Base-by-base conservation (phyloP, 92 coral and sea anemone species). In the Epizoanthus scotinus region DNA sequence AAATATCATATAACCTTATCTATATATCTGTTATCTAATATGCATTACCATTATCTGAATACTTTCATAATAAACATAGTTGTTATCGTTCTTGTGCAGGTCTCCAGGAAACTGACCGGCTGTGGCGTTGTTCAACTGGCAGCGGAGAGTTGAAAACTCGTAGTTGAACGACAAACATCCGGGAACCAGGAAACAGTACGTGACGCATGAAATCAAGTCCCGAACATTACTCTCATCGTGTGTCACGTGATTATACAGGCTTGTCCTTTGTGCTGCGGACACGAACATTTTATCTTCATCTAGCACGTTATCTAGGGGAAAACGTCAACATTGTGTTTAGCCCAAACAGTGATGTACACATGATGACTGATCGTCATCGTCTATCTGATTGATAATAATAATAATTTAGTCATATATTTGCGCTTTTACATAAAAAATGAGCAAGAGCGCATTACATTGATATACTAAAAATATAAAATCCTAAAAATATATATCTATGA, bases 71-170 rank as follows among this genome's bases (percentile, higher is more conserved):
- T 70, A 22, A 0, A 24, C 20, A 22, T 24, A 70, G n/a, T 15
- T 47, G 5, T 20, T 3, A 14, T 70, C 20, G 14, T 20, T 49
- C 3, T 22, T 10, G 59, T 47, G 26, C 40, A 70, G 26, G 60
- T 70, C 59, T 34, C 53, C 36, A 50, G 77, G 77, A n/a, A 70
- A 70, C 26, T 70, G 60, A 1, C 36, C 27, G 5, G 77, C 52
- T 47, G 59, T 70, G 52, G 77, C 77, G 15, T 70, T 70, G 36
- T 70, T 70, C 6, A 70, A 20, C 21, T 70, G 77, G 21, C 77
- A 70, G 60, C 21, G 19, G 21, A 22, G 22, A 47, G 60, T 7
- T 12, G 77, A 70, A 24, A 22, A 0, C 4, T 47, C 77, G 21
- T 70, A 70, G n/a, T n/a, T n/a, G n/a, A n/a, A n/a, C n/a, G n/a